phyloP scores from a whole-genome alignment of 2,888 invertebrate genomes.

The Imbricaverruca yamaguchii region DNA sequence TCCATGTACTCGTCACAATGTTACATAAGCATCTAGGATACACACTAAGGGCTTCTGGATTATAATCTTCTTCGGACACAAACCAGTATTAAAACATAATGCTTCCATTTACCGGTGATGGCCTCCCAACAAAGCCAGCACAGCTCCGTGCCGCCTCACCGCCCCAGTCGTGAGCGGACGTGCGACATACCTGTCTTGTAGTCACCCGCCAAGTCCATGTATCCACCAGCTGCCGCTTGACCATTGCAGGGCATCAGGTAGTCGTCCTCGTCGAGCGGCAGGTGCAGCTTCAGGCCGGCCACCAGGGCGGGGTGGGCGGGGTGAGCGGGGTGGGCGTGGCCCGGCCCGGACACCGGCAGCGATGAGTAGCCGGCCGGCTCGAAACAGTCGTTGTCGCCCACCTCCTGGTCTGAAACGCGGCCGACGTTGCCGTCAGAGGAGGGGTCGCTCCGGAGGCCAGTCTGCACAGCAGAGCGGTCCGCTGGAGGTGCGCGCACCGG shows the following conservation, averaged over 20 bases:
- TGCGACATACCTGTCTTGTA: conserved; percentile 40
- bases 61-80: conserved; percentile 73
- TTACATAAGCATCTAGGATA: no score
- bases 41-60: no score
- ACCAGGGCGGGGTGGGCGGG: background rate
- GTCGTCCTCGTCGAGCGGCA: conserved; percentile 91
- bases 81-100: no score
- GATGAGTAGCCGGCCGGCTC: conserved; percentile 40
- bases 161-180: no score
- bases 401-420: conserved; percentile 25
- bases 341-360: background rate
- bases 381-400: conserved; percentile 43
- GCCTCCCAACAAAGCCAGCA: no score
- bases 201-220: conserved; percentile 75
- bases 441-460: no score
- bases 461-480: no score
- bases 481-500: no score
- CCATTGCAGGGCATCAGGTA: conserved; percentile 77
- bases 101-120: no score
- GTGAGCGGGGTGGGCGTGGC: no score
- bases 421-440: background rate
- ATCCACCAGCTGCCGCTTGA: conserved; percentile 40
- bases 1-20: no score
- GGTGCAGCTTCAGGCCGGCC: conserved; percentile 55
- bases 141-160: no score